These are phyloP conservation scores for Melanotaenia parkinsoni DNA, from an alignment of 2,797 vertebrate species.

Conservation along the genomic window DNA sequence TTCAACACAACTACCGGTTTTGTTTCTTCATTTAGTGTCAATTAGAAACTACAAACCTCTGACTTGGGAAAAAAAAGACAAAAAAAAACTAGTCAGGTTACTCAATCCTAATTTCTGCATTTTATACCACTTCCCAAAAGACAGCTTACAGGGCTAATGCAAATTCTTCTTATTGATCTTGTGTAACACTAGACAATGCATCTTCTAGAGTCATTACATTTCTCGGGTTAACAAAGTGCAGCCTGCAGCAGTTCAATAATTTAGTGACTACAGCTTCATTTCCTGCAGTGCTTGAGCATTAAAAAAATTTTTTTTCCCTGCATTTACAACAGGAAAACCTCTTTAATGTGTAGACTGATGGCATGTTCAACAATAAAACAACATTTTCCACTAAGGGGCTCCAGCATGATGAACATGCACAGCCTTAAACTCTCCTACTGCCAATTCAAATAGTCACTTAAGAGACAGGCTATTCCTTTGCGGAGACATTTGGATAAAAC, in stretches of 20 bases:
- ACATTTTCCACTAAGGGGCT: neutral
- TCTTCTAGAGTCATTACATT: neutral
- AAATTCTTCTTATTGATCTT: neutral
- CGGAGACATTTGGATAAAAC: neutral
- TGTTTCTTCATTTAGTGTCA: neutral
- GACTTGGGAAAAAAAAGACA: neutral
- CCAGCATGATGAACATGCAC: neutral
- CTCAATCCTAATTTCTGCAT: constrained; percentile 2
- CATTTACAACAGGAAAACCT: neutral
- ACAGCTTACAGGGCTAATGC: neutral
- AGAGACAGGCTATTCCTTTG: neutral
- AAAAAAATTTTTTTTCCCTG: neutral
- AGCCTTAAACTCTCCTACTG: neutral
- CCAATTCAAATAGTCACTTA: neutral
- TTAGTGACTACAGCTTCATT: neutral
- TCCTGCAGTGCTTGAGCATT: neutral
- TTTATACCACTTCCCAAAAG: neutral
- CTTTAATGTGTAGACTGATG: neutral
- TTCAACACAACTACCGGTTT: neutral
- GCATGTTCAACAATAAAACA: neutral
- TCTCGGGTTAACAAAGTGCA: constrained; percentile 2
- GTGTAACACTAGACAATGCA: neutral
- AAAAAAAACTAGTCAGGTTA: neutral
- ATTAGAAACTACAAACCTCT: neutral
- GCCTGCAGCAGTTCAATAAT: constrained; percentile 5